A percentile compares a stretch with the other conserved stretches of the same genome.
phyloP scores from a whole-genome alignment of 2,797 vertebrate species.

The Sebastes nivosus region DNA sequence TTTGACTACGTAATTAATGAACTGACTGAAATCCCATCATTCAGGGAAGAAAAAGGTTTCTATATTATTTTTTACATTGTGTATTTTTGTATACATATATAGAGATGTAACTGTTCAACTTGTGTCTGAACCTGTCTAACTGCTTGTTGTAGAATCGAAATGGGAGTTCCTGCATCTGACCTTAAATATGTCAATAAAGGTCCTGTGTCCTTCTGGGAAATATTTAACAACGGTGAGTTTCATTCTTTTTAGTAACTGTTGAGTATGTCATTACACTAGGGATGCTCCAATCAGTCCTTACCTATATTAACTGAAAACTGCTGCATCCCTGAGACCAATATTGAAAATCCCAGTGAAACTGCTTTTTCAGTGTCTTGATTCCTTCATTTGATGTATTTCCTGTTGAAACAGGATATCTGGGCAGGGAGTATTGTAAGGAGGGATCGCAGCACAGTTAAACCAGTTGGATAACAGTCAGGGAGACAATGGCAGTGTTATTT shows the following conservation, averaged over 20 bases:
- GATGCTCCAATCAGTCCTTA: too few relatives aligned
- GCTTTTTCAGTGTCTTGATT: neutral
- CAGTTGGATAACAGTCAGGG: too few relatives aligned
- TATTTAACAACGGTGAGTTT: conserved; percentile 94
- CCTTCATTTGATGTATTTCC: neutral
- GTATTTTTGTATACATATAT: too few relatives aligned
- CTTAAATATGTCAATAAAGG: conserved; percentile 95
- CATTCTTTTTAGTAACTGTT: too few relatives aligned
- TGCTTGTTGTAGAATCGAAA: too few relatives aligned
- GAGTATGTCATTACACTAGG: too few relatives aligned
- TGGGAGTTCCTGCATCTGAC: conserved; percentile 85
- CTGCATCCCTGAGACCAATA: neutral
- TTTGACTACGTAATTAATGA: conserved; percentile 99
- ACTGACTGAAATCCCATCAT: conserved; percentile 94
- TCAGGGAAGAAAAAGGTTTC: too few relatives aligned
- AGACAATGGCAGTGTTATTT: neutral
- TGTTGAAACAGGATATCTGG: neutral
- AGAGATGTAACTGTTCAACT: too few relatives aligned
- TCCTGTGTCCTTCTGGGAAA: conserved; percentile 93
- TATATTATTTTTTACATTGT: too few relatives aligned
- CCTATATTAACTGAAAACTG: too few relatives aligned
- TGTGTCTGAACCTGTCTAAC: too few relatives aligned
- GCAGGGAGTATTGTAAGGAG: neutral
- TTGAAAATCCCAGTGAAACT: neutral
- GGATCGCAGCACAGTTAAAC: too few relatives aligned